Evolutionary conservation across 2,888 invertebrate genomes (phyloP), one percentile per base, ranked within the genome.

Genomic region (Melanostoma mellinum): DNA sequence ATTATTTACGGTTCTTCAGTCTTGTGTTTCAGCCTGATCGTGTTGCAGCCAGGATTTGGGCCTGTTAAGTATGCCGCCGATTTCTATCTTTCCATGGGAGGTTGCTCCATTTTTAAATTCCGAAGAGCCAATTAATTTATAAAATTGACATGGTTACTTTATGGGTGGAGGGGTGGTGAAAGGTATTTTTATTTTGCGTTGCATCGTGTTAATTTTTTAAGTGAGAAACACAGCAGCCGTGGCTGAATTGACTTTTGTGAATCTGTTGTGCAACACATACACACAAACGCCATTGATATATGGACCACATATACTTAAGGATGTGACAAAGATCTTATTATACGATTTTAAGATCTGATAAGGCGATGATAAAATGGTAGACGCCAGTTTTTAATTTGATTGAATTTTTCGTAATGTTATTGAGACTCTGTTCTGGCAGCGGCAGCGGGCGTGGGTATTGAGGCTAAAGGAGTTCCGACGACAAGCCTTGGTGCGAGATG

Each of bases 351-450:
- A 87, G 89, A 89, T 90, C 90, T 89, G 89, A 89, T 89, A 89
- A 89, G 89, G 89, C 88, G 89, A 90, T 90, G 90, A 90, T 90
- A 90, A 90, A 90, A 90, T 88, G 90, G 88, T 88, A 90, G 90
- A 90, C 90, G 89, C 90, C 90, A 89, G 89, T 89, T 90, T 89
- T 89, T 90, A 90, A 90, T 90, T 90, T 90, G 90, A 90, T 90
- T 90, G 89, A 89, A 89, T 90, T 89, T 81, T 74, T 73, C 63
- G 42, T 69, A 9, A 42, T 81, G 61, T 77, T 84, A 73, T 82
- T 82, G 78, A 56, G 52, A 33, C 8, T 71, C 42, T 74, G 33
- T 35, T 10, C 6, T 30, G 72, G 77, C 80, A 72, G 61, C 74
- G 84, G 79, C 79, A 58, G 48, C 78, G 35, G 6, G 56, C 40